Conservation (phyloP, 2,888 invertebrate genomes). For the Nasonovia ribisnigri region DNA sequence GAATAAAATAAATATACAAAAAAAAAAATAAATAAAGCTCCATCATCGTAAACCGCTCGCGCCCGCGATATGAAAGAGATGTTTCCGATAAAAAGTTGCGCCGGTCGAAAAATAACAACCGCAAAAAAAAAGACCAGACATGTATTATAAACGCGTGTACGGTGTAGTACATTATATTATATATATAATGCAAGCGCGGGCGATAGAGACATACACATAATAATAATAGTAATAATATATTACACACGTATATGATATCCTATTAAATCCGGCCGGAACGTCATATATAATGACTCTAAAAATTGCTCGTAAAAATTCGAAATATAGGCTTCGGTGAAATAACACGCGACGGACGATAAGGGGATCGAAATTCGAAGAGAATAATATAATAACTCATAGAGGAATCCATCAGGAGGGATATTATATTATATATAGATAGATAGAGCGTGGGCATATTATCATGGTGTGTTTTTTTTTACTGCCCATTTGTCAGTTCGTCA, state of each 20-base stretch:
- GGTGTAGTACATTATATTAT: background rate
- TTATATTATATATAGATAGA: background rate
- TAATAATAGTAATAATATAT: conserved; percentile 19
- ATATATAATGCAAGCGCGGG: background rate
- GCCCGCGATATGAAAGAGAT: conserved; percentile 37
- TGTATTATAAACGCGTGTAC: background rate
- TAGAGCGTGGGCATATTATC: background rate
- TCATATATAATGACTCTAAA: conserved; percentile 45
- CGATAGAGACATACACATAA: background rate
- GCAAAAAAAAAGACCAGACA: conserved; percentile 11
- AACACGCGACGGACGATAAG: conserved; percentile 35
- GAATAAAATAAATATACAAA: conserved; percentile 7
- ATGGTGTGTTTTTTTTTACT: conserved; percentile 33
- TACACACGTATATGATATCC: background rate
- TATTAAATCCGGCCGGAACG: conserved; percentile 41
- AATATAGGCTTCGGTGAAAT: conserved; percentile 32
- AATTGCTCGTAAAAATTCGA: conserved; percentile 60
- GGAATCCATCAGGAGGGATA: conserved; percentile 38
- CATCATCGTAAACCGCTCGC: conserved; percentile 28
- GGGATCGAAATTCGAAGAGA: conserved; percentile 32
- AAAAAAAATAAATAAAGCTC: conserved; percentile 43
- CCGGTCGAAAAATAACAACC: conserved; percentile 46
- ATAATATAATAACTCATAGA: background rate
- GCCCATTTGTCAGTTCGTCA: conserved; percentile 28
- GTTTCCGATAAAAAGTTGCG: conserved; percentile 55